Base-by-base conservation (phyloP, 2,797 vertebrate species). In the Lagorchestes hirsutus region DNA sequence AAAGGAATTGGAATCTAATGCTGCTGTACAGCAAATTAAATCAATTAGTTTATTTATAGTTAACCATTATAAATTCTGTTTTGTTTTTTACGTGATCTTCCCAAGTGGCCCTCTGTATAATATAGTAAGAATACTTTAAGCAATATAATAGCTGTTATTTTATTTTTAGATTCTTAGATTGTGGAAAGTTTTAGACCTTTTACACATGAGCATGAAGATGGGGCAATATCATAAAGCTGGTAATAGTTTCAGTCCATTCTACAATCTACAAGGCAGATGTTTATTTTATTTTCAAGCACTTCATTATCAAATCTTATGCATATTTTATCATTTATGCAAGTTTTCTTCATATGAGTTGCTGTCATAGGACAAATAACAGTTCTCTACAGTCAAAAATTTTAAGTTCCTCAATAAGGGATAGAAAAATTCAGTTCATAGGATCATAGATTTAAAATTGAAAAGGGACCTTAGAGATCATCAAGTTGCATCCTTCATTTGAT, bases 1-100 rank as follows among this genome's bases (percentile, higher is more conserved):
- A 96, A 93, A 95, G 91, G 74, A 46, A 96, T 92, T 97, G 95
- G 92, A 94, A n/a, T 90, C 57, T 91, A 82, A 91, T 92, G 67
- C 82, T 40, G 31, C 94, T 97, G 92, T 46, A 96, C 90, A 91
- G 92, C 94, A 96, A 97, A 97, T 98, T 92, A 98, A 93, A 98
- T 93, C 94, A 95, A 97, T 98, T 98, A 97, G 58, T 96, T 96
- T 97, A 82, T 92, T 96, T 97, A 67, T 92, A 95, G 59, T 91
- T 96, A 96, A 95, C 74, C 46, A 40, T 93, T 94, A 46, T 58
- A 94, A 1, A 0, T 96, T 94, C 93, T 12, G 95, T 18, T 95
- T 97, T 2, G 95, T 11, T 1, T 96, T 14, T 95, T 96, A 22
- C 11, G 28, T 96, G n/a, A 40, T 93, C 92, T 93, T 92, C 82